Base-by-base conservation (phyloP, 2,113 vertebrate species). In the Ellobius talpinus region DNA sequence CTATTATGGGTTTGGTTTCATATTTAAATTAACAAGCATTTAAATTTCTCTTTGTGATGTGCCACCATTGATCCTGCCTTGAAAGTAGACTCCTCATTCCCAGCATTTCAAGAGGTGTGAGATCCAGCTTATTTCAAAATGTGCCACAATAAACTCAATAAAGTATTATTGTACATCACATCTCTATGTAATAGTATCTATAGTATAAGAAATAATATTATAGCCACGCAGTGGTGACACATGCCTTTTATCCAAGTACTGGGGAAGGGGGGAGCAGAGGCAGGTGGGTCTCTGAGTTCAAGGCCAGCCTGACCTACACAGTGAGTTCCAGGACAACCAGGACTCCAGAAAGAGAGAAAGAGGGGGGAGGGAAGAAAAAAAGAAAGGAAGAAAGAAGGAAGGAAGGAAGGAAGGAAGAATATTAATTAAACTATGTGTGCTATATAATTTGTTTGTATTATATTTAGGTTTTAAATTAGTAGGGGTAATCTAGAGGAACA, bases 31-130 rank as follows among this genome's bases (percentile, higher is more conserved):
- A 10, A 95, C 91, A 29, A 68, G 2, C 42, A 42, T 31, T 19
- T 14, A 95, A 31, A 91, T 81, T 97, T 31, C 21, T 78, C 8
- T 89, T 95, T 94, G 31, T 90, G 24, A 52, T 94, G 19, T 61
- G 93, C 52, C 96, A 82, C 5, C 86, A 3, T 55, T 92, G 52
- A 11, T 47, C 7, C 24, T 88, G 29, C 55, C 73, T 93, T 93
- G 65, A 81, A 91, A 93, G 16, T 61, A 11, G 73, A 81, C 24
- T 90, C 12, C 24, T 90, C 12, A 70, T 26, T 3, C 4, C 21
- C 74, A 82, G 70, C 39, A 65, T 70, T 93, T 91, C 77, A n/a
- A 58, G 79, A 11, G 72, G 63, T 88, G 39, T n/a, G 82, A 82
- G 9, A 39, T 91, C 78, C 78, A 89, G 31, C 4, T 66, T 70